Evolutionary conservation across 2,113 vertebrate species (phyloP).

Genomic region (Clupea harengus): DNA sequence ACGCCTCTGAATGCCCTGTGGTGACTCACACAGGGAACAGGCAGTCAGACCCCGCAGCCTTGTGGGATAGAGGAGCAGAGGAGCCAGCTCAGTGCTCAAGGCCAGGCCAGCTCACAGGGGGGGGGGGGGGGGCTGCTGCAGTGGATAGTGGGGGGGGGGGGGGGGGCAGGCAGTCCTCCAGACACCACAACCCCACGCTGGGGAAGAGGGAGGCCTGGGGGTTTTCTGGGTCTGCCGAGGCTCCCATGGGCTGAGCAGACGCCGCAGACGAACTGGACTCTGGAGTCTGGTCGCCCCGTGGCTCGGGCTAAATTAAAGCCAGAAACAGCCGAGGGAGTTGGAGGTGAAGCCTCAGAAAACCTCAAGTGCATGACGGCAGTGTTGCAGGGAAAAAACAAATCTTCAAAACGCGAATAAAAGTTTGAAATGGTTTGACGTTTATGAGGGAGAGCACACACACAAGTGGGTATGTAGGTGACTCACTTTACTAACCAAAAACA

Average conservation of each 20-base stretch:
- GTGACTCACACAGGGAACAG: not conserved
- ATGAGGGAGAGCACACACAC: not conserved
- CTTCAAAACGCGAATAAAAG: not conserved
- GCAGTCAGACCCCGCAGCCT: not conserved
- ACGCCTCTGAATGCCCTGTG: not conserved
- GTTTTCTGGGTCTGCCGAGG: not conserved
- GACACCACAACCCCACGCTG: not conserved
- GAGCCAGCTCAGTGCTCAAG: not conserved
- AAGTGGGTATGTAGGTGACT: not conserved
- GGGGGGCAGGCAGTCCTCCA: not conserved
- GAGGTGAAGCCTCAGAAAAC: not conserved
- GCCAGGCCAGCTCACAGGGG: not conserved
- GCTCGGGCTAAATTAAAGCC: not conserved
- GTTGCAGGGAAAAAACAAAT: not conserved
- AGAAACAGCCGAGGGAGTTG: not conserved
- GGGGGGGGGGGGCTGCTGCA: not conserved
- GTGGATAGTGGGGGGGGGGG: not conserved
- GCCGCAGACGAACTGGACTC: not conserved
- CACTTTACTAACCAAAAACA: slow-evolving; percentile 7
- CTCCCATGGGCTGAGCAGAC: not conserved
- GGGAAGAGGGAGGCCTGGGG: not conserved
- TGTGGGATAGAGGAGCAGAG: not conserved
- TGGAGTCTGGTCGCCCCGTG: not conserved
- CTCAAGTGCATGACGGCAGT: not conserved
- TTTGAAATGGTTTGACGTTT: not conserved